Conservation (phyloP, 2,888 invertebrate species). For the Lasioglossum villosulum region DNA sequence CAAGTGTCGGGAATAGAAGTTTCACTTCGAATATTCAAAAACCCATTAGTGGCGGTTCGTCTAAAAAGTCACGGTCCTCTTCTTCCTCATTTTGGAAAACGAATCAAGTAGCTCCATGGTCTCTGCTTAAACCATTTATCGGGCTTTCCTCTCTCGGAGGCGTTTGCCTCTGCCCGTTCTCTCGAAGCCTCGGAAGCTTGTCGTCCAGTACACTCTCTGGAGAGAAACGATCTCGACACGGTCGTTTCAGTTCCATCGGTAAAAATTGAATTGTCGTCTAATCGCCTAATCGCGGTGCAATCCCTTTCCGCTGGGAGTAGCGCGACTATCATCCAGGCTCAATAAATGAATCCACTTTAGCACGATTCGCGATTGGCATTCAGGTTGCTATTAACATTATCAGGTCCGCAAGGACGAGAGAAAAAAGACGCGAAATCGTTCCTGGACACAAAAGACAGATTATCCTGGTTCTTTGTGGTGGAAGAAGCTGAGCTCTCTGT, state of each 20-base stretch:
- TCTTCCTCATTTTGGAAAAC: neutral
- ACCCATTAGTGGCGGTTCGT: neutral
- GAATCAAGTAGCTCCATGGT: neutral
- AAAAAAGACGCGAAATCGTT: slow-evolving; percentile 21
- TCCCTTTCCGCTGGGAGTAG: neutral
- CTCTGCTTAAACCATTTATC: neutral
- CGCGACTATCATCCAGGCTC: neutral
- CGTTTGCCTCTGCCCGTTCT: neutral
- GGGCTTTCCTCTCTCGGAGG: neutral
- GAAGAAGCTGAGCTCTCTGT: slow-evolving; percentile 24
- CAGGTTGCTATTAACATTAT: slow-evolving; percentile 32
- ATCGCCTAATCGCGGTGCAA: slow-evolving; percentile 2
- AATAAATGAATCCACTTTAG: slow-evolving; percentile 13
- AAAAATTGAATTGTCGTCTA: neutral
- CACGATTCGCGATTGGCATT: neutral
- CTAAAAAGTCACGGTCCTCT: neutral
- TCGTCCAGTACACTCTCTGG: neutral
- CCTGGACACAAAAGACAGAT: slow-evolving; percentile 37
- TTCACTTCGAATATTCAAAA: neutral
- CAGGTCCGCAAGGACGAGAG: slow-evolving; percentile 9
- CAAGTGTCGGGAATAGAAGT: slow-evolving; percentile 1
- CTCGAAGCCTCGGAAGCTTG: neutral
- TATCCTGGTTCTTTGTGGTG: slow-evolving; percentile 36
- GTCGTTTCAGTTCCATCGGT: neutral
- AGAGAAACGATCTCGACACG: neutral